Evolutionary conservation across 2,113 vertebrate species (phyloP), one percentile per base, ranked within the genome.

Genomic region (Vulpes ferrilata): DNA sequence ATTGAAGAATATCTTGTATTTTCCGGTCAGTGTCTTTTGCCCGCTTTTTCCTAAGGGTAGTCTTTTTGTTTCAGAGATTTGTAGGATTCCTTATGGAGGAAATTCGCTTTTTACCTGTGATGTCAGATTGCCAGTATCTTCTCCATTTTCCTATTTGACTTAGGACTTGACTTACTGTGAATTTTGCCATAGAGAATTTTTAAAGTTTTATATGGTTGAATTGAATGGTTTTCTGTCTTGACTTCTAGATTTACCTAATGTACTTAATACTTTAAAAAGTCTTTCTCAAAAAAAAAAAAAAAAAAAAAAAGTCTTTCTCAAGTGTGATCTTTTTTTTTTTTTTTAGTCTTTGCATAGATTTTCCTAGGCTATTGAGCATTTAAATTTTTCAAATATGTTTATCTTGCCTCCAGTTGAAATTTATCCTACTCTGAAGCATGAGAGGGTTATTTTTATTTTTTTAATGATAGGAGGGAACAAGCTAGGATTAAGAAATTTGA

Each of bases 351-450:
- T 15, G n/a, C 43, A 53, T 64, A 87, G 19, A 73, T 83, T 91
- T 91, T 87, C 71, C 60, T 90, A 57, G 88, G 67, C 35, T 69
- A 25, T 38, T 96, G 64, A 62, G 65, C 55, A 11, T 95, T 90
- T 81, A 9, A 20, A 30, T 73, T 85, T 81, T 93, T 38, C 4
- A 53, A 88, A 64, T 89, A 32, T 78, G 93, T 59, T 57, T 82
- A 32, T 87, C 60, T 82, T 93, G 15, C 53, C 27, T 25, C 25
- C 81, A 74, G 9, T 78, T 89, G 57, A 74, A 89, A 69, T 88
- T 17, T 93, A 48, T 60, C 48, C 71, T 62, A 74, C 11, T 80
- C 4, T 80, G 11, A 92, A 82, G 10, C 12, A 16, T 86, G 51
- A 89, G 20, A 19, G 3, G 22, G 5, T 43, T 17, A 17, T 94